phyloP scores from a whole-genome alignment of 2,888 invertebrate species.

The Stratiomys singularior region DNA sequence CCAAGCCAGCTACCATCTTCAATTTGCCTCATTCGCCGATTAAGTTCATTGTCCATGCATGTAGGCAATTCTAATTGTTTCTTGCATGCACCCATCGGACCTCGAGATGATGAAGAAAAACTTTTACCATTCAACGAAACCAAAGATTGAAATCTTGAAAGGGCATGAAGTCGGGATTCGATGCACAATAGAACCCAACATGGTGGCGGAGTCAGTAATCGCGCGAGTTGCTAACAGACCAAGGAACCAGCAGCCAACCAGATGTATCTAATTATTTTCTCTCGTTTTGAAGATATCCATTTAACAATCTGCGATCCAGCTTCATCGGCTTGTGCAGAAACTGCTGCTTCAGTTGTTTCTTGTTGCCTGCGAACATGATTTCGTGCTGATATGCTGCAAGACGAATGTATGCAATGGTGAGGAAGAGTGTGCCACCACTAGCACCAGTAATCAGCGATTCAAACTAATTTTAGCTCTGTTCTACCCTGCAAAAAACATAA shows the following conservation, averaged over 20 bases:
- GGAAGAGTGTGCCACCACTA: slow-evolving; percentile 21
- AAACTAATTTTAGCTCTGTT: slow-evolving; percentile 29
- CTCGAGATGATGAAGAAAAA: not conserved
- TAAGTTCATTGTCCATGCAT: slow-evolving; percentile 37
- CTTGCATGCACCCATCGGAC: not conserved
- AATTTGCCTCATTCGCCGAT: not conserved
- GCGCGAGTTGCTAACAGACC: too few relatives aligned
- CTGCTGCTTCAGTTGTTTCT: not conserved
- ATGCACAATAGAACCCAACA: not conserved
- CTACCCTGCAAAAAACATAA: not conserved
- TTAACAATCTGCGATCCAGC: slow-evolving; percentile 6
- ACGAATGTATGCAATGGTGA: slow-evolving; percentile 1
- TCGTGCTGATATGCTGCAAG: slow-evolving; percentile 29
- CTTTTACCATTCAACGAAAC: not conserved
- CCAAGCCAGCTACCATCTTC: not conserved
- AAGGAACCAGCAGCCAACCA: not conserved
- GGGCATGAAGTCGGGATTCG: not conserved
- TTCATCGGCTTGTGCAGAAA: not conserved
- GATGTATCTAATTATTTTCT: slow-evolving; percentile 41
- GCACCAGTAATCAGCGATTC: slow-evolving; percentile 24
- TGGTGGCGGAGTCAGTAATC: not conserved
- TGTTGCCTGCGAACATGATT: slow-evolving; percentile 9
- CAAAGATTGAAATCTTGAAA: slow-evolving; percentile 7
- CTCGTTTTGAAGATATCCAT: slow-evolving; percentile 15
- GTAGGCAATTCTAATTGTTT: slow-evolving; percentile 25